Conservation (phyloP, 2,888 invertebrate genomes). For the Sarcophaga carnaria region DNA sequence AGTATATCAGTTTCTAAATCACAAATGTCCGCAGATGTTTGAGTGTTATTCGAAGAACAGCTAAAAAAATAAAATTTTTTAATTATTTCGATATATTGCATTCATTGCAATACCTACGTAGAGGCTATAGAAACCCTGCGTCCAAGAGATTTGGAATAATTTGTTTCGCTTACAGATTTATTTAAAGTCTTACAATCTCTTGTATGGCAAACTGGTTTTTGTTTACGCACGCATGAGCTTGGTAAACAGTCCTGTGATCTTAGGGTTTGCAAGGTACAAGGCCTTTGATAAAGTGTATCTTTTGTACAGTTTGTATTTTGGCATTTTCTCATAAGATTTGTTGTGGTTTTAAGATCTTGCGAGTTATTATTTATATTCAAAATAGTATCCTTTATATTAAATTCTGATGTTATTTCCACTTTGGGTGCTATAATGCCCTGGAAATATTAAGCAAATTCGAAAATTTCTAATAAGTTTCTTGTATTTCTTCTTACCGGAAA, state of each 20-base stretch:
- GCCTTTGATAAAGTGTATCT: conserved; percentile 40
- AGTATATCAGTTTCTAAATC: conserved; percentile 46
- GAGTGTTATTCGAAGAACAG: conserved; percentile 50
- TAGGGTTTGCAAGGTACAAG: conserved; percentile 37
- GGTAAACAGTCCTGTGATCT: conserved; percentile 60
- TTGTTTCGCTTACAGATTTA: conserved; percentile 1
- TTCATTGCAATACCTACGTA: conserved; percentile 26
- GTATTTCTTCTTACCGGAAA: conserved; percentile 76
- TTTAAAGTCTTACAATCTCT: conserved; percentile 45
- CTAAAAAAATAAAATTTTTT: conserved; percentile 23
- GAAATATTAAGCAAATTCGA: conserved; percentile 20
- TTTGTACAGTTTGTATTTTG: conserved; percentile 48
- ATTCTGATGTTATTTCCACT: conserved; percentile 77
- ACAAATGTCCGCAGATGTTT: conserved; percentile 52
- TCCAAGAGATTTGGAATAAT: conserved; percentile 17
- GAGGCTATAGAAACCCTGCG: conserved; percentile 52
- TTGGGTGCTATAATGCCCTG: conserved; percentile 80
- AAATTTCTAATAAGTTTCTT: background rate
- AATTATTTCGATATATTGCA: background rate
- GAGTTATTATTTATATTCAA: conserved; percentile 59
- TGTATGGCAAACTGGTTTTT: conserved; percentile 78
- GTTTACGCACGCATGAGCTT: conserved; percentile 72
- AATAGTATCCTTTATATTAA: conserved; percentile 72
- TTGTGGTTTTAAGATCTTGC: conserved; percentile 18
- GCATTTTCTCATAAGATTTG: conserved; percentile 47